Base-by-base conservation (phyloP, 2,888 invertebrate species). In the Heteropelma amictum region DNA sequence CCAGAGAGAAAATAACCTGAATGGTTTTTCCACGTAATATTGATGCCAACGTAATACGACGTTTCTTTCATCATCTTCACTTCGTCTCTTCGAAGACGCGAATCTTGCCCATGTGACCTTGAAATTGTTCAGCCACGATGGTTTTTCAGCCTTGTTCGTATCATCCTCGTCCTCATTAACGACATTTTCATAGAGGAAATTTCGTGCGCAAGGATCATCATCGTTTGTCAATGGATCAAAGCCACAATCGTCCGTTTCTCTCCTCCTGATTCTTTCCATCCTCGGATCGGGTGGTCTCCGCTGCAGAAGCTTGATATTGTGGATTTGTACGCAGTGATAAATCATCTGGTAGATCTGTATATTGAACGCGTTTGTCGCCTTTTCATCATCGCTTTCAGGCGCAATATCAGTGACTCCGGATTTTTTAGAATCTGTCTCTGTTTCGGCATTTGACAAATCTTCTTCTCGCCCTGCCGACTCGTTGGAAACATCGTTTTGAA, bases 11-110 rank as follows among this genome's bases (percentile, higher is more conserved):
- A 90, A 94, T 0, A 95, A 86, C 74, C 93, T 93, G 1, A 92
- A 92, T 1, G 92, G 91, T 78, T 93, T 93, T 83, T 95, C 94
- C 1, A 94, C 91, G 75, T 94, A 92, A 91, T 92, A 95, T 60
- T 93, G 90, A 81, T 93, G 93, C 93, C 93, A 93, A 0, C 80
- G 80, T 42, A 81, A 60, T 30, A 84, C 85, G 0, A 23, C 60
- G 0, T 28, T 3, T 3, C 30, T 23, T 33, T 23, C 8, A 10
- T 42, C 21, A 26, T 72, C 67, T 5, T 77, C 69, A 2, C 23
- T 61, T 38, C 23, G 64, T 12, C 76, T 80, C 0, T 64, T 61
- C 1, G 71, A 2, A 0, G 64, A 10, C 7, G 69, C 33, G 14
- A 63, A 77, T 47, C 77, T 81, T 3, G 81, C 64, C 87, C 87